These are phyloP conservation scores for Eriocheir sinensis DNA, from an alignment of 1,140 invertebrate genomes.

Conservation along the genomic window DNA sequence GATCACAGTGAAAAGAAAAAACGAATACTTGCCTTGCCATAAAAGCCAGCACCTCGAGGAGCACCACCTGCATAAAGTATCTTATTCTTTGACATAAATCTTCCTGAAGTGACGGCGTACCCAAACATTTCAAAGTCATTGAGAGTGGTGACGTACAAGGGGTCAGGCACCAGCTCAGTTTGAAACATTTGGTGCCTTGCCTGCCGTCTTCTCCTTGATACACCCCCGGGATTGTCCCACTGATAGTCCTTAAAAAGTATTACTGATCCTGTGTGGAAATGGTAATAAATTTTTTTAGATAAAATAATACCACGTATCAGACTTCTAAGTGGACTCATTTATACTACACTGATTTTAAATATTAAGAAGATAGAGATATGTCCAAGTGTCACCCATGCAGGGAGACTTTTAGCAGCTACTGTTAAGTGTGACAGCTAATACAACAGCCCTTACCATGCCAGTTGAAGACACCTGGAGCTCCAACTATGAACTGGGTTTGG, in stretches of 20 bases:
- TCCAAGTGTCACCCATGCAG: no score
- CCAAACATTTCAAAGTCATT: conserved; percentile 80
- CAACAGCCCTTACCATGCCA: conserved; percentile 81
- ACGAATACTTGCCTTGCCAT: conserved; percentile 82
- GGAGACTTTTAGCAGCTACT: no score
- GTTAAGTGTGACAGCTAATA: no score
- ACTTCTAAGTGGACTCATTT: not conserved
- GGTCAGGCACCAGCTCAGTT: conserved; percentile 76
- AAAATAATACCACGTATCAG: not conserved
- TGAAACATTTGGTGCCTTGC: conserved; percentile 23
- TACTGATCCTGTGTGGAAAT: conserved; percentile 45
- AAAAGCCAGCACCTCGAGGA: conserved; percentile 82
- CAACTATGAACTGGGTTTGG: conserved; percentile 80
- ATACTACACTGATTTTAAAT: no score
- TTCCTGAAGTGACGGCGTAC: conserved; percentile 84
- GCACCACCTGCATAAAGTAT: conserved; percentile 84
- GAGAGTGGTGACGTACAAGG: conserved; percentile 65
- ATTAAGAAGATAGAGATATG: no score
- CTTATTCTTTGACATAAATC: conserved; percentile 81
- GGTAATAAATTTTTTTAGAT: not conserved
- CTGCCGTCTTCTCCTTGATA: conserved; percentile 19
- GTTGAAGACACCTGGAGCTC: conserved; percentile 82
- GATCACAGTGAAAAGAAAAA: not conserved
- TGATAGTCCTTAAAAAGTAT: conserved; percentile 35
- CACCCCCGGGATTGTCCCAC: not conserved